These are phyloP conservation scores for Gobius niger DNA, from an alignment of 2,113 vertebrate species.

Conservation along the genomic window DNA sequence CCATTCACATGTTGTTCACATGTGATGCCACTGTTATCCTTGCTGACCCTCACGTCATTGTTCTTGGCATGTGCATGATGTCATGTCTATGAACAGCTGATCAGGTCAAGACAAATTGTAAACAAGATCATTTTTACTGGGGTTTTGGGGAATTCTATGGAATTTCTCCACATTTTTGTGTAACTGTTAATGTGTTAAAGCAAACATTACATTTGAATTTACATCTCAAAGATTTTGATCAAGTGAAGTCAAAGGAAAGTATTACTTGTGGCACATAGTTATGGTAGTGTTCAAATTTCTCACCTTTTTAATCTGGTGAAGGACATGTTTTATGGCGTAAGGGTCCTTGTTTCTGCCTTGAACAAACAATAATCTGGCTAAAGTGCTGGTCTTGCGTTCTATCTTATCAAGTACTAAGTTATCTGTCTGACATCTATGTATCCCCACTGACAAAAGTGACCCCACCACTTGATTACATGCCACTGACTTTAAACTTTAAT, in stretches of 20 bases:
- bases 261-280: no score
- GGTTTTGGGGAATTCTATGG: not conserved
- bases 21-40: slow-evolving; percentile 10
- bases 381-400: slow-evolving; percentile 12
- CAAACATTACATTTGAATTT: no score
- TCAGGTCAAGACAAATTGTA: not conserved
- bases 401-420: slow-evolving; percentile 11
- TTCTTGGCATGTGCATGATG: not conserved
- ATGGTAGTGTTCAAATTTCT: no score
- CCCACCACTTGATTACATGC: not conserved
- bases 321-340: slow-evolving; percentile 12
- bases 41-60: slow-evolving; percentile 10
- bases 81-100: not conserved
- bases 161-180: not conserved
- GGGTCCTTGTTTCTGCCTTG: slow-evolving; percentile 13
- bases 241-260: no score
- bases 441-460: not conserved
- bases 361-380: slow-evolving; percentile 34
- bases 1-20: not conserved
- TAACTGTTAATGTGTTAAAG: not conserved
- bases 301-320: slow-evolving; percentile 1
- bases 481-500: no score
- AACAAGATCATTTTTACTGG: not conserved
- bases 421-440: slow-evolving; percentile 5
- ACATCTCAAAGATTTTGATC: no score